These are phyloP conservation scores for Salvelinus namaycush DNA, from an alignment of 2,113 vertebrate species.

Conservation along the genomic window DNA sequence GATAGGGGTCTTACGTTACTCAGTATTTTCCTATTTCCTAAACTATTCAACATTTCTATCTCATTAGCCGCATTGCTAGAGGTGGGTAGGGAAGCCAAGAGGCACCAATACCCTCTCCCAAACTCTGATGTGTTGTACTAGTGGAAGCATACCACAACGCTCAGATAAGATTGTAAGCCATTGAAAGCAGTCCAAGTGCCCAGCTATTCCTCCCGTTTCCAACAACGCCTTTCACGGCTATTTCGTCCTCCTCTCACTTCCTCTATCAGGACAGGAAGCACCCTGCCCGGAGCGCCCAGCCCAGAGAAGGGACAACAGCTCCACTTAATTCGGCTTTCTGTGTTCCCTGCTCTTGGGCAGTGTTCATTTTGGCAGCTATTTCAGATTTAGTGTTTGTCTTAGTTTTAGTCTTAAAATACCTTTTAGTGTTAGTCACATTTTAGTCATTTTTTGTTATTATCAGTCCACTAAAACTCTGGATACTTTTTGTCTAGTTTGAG, in stretches of 20 bases:
- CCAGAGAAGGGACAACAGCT: constrained; percentile 39
- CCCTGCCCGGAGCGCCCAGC: constrained; percentile 44
- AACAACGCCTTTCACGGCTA: constrained; percentile 70
- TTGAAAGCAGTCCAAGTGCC: constrained; percentile 63
- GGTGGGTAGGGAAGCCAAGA: constrained; percentile 26
- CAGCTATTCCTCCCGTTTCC: constrained; percentile 44
- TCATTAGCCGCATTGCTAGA: constrained; percentile 6
- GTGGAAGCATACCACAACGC: constrained; percentile 64
- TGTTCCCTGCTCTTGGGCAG: constrained; percentile 7
- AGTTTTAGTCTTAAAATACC: too few species aligned
- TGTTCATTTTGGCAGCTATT: too few species aligned
- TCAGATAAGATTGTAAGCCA: constrained; percentile 71
- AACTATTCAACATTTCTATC: background rate
- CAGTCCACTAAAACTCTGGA: too few species aligned
- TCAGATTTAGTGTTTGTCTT: too few species aligned
- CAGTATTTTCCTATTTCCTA: background rate
- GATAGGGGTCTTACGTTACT: background rate
- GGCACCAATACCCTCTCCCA: constrained; percentile 45
- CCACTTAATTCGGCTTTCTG: constrained; percentile 39
- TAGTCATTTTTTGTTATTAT: too few species aligned
- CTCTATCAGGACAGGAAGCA: constrained; percentile 69
- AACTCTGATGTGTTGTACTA: constrained; percentile 43
- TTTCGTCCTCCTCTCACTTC: constrained; percentile 51
- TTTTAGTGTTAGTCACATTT: too few species aligned
- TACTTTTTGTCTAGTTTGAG: too few species aligned